phyloP scores from a whole-genome alignment of 2,797 vertebrate genomes.

The Spheniscus humboldti region DNA sequence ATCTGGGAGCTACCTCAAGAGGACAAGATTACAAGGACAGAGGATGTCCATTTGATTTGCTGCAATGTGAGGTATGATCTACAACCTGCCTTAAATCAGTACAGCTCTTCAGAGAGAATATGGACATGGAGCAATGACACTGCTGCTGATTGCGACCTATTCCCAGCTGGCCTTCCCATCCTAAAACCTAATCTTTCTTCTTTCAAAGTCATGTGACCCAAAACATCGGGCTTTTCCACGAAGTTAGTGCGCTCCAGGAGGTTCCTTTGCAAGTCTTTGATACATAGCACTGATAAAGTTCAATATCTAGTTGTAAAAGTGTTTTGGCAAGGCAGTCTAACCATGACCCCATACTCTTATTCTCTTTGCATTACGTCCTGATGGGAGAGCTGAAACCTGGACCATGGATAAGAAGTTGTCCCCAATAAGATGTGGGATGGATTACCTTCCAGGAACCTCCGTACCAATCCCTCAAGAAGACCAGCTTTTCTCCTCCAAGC shows the following conservation, averaged over 20 bases:
- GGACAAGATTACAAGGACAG: neutral
- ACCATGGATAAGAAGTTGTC: neutral
- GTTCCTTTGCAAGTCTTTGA: neutral
- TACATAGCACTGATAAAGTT: rapidly evolving
- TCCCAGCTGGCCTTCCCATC: neutral
- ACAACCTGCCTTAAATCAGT: no score
- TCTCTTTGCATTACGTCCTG: neutral
- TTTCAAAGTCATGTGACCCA: rapidly evolving
- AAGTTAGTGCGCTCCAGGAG: rapidly evolving
- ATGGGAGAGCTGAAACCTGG: neutral
- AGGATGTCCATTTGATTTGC: neutral
- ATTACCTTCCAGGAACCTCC: neutral
- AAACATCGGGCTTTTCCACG: neutral
- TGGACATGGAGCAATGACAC: rapidly evolving
- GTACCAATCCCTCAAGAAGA: neutral
- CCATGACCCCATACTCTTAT: rapidly evolving
- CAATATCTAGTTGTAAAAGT: neutral
- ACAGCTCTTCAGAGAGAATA: neutral
- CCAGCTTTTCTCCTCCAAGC: neutral
- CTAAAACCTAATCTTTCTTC: neutral
- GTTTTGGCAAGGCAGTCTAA: neutral
- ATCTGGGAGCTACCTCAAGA: neutral
- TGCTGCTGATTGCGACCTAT: neutral
- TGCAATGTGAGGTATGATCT: neutral
- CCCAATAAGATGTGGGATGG: rapidly evolving